These are phyloP conservation scores for Listronotus bonariensis DNA, from an alignment of 1,140 invertebrate species.

Conservation along the genomic window DNA sequence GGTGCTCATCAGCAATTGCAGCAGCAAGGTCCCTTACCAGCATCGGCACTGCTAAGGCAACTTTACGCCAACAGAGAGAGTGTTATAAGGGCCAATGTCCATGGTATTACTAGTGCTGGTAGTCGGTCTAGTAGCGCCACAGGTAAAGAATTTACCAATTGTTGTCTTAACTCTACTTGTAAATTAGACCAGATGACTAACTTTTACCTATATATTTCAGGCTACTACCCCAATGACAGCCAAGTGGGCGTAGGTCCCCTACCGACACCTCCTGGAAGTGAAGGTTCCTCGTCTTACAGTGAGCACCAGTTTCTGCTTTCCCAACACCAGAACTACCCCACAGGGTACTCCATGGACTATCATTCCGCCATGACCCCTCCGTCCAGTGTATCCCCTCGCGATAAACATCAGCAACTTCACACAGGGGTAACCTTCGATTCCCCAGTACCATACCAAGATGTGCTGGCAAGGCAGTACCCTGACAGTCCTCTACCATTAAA, in stretches of 20 bases:
- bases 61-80: slow-evolving; percentile 92
- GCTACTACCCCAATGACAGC: slow-evolving; percentile 51
- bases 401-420: slow-evolving; percentile 73
- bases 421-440: slow-evolving; percentile 53
- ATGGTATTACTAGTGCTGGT: slow-evolving; percentile 66
- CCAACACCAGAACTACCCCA: slow-evolving; percentile 63
- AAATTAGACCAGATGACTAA: no score
- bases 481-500: slow-evolving; percentile 82
- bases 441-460: slow-evolving; percentile 60
- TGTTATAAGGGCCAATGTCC: slow-evolving; percentile 89
- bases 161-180: neutral
- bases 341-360: slow-evolving; percentile 76
- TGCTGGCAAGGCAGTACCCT: slow-evolving; percentile 64
- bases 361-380: slow-evolving; percentile 94
- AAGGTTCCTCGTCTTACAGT: slow-evolving; percentile 74
- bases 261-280: slow-evolving; percentile 84
- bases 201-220: slow-evolving; percentile 9
- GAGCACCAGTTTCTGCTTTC: slow-evolving; percentile 71
- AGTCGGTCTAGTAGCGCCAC: slow-evolving; percentile 55
- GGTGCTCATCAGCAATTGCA: slow-evolving; percentile 74
- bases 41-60: slow-evolving; percentile 85
- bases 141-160: slow-evolving; percentile 17
- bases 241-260: slow-evolving; percentile 71
- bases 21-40: slow-evolving; percentile 65
- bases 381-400: slow-evolving; percentile 89